phyloP scores from a whole-genome alignment of 2,888 invertebrate species.

The Eupithecia vulgata region DNA sequence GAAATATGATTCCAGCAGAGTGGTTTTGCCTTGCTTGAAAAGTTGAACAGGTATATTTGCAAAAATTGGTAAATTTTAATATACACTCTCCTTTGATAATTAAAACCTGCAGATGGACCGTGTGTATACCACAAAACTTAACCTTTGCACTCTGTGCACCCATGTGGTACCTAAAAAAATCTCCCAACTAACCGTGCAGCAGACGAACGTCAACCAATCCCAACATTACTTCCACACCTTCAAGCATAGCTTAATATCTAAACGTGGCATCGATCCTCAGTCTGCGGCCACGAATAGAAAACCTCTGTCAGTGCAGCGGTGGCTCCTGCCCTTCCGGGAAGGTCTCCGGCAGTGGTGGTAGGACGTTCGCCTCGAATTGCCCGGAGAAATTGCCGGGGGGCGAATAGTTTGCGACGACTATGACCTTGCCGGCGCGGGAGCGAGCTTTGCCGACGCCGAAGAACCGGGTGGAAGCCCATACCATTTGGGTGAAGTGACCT shows the following conservation, averaged over 20 bases:
- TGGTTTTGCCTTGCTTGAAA: not conserved
- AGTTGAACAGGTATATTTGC: not conserved
- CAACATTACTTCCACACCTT: slow-evolving; percentile 28
- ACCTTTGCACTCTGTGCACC: too few species aligned
- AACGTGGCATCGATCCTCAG: slow-evolving; percentile 73
- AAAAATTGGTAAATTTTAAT: not conserved
- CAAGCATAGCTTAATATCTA: slow-evolving; percentile 34
- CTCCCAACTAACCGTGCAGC: not conserved
- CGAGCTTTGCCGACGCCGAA: slow-evolving; percentile 93
- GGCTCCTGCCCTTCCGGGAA: slow-evolving; percentile 72
- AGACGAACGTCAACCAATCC: slow-evolving; percentile 19
- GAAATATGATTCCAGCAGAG: not conserved
- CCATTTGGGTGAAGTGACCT: slow-evolving; percentile 95
- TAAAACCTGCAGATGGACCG: too few species aligned
- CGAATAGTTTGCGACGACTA: slow-evolving; percentile 93
- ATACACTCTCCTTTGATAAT: not conserved
- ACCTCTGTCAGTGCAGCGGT: slow-evolving; percentile 72
- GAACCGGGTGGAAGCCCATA: slow-evolving; percentile 90
- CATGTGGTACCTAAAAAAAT: not conserved
- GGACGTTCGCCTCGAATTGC: slow-evolving; percentile 90
- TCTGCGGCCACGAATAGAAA: slow-evolving; percentile 76
- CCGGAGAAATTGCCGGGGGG: slow-evolving; percentile 92
- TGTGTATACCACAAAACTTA: too few species aligned
- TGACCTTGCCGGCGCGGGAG: slow-evolving; percentile 89
- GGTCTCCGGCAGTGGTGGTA: slow-evolving; percentile 87